Evolutionary conservation across 2,888 invertebrate genomes (phyloP).

Genomic region (Venusia cambrica): DNA sequence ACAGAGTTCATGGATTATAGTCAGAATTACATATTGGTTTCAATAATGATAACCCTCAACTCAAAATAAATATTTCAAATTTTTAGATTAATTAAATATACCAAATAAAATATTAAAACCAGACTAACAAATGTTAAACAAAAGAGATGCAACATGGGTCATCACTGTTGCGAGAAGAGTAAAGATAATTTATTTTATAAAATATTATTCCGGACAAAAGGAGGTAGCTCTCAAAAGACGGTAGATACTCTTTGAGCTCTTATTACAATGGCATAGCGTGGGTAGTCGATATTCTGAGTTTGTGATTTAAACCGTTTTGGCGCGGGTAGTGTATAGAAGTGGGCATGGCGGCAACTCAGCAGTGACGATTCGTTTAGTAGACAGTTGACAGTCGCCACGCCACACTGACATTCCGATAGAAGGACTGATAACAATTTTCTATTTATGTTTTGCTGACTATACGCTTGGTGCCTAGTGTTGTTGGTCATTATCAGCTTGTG

Average conservation of each 20-base stretch:
- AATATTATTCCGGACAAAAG: constrained; percentile 19
- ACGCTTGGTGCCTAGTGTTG: constrained; percentile 45
- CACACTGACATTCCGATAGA: constrained; percentile 79
- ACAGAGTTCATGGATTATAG: constrained; percentile 5
- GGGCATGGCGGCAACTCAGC: constrained; percentile 77
- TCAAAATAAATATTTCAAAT: constrained; percentile 1
- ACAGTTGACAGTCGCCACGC: constrained; percentile 81
- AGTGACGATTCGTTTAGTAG: constrained; percentile 80
- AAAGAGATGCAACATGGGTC: constrained; percentile 49
- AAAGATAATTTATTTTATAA: constrained; percentile 56
- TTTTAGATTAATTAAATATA: constrained; percentile 9
- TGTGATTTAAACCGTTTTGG: constrained; percentile 35
- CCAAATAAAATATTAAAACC: constrained; percentile 21
- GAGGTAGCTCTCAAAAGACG: constrained; percentile 34
- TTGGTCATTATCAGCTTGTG: constrained; percentile 32
- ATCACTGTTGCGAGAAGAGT: constrained; percentile 43
- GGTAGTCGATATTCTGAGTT: constrained; percentile 27
- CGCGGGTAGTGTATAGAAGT: constrained; percentile 48
- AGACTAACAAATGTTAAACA: constrained; percentile 31
- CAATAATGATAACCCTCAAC: constrained; percentile 7
- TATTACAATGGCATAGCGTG: constrained; percentile 17
- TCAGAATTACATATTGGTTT: constrained; percentile 6
- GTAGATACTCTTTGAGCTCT: constrained; percentile 29
- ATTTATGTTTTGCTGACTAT: constrained; percentile 68
- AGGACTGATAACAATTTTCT: constrained; percentile 73